phyloP scores from a whole-genome alignment of 1,140 invertebrate genomes.

The Paraescarpia echinospica region DNA sequence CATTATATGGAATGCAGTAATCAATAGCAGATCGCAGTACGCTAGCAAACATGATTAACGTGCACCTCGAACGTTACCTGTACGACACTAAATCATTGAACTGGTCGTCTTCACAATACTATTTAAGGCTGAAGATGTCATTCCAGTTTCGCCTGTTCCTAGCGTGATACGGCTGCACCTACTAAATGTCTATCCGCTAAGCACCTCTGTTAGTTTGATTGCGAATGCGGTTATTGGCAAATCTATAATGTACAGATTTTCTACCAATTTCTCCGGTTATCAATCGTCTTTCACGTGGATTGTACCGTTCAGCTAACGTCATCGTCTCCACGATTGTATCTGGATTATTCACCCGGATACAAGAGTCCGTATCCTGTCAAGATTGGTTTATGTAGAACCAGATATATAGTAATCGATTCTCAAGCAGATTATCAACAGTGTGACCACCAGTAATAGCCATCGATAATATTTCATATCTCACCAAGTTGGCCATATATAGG shows the following conservation, averaged over 20 bases:
- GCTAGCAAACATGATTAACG: too few species aligned
- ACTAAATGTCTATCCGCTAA: neutral
- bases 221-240: too few species aligned
- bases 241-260: neutral
- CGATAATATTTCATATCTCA: neutral
- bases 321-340: neutral
- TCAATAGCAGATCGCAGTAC: too few species aligned
- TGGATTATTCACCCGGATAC: neutral
- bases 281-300: neutral
- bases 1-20: too few species aligned
- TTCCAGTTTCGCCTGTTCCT: neutral
- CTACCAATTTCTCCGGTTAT: neutral
- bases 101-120: too few species aligned
- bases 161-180: neutral
- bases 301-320: neutral
- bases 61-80: too few species aligned
- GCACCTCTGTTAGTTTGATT: too few species aligned
- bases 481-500: too few species aligned
- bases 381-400: neutral
- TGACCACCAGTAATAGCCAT: neutral
- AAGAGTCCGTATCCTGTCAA: neutral
- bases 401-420: neutral
- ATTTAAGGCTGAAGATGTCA: neutral
- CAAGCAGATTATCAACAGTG: neutral
- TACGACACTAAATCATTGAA: too few species aligned